phyloP scores from a whole-genome alignment of 2,113 vertebrate genomes.

The Amblyopsis rosae region DNA sequence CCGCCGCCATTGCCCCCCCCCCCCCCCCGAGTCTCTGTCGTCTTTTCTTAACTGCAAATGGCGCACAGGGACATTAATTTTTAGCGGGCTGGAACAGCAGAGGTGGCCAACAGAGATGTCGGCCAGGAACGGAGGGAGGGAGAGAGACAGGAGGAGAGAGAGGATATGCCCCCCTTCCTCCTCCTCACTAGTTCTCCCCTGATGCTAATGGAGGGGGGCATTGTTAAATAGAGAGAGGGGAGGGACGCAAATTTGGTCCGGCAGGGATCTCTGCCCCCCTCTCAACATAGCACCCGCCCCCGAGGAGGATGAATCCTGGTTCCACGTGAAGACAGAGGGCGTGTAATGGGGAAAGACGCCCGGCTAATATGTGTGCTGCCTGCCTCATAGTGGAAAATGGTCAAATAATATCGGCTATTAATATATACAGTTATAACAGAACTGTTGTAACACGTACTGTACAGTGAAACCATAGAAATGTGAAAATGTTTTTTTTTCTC shows the following conservation, averaged over 20 bases:
- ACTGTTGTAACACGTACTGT: too few relatives aligned
- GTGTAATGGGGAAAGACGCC: slow-evolving; percentile 36
- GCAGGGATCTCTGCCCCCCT: slow-evolving; percentile 51
- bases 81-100: slow-evolving; percentile 74
- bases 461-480: too few relatives aligned
- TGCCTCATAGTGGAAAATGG: background rate
- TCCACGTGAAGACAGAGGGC: slow-evolving; percentile 51
- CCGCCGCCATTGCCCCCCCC: slow-evolving; percentile 60
- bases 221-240: slow-evolving; percentile 71
- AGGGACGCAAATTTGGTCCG: slow-evolving; percentile 73
- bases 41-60: slow-evolving; percentile 81
- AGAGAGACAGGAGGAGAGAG: slow-evolving; percentile 21
- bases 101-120: slow-evolving; percentile 54
- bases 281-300: slow-evolving; percentile 20
- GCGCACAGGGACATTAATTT: slow-evolving; percentile 79
- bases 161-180: slow-evolving; percentile 1
- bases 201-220: slow-evolving; percentile 70
- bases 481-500: too few relatives aligned
- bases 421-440: too few relatives aligned
- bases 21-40: slow-evolving; percentile 69
- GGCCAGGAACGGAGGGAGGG: slow-evolving; percentile 25
- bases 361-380: background rate
- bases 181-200: slow-evolving; percentile 44
- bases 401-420: background rate
- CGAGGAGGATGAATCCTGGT: slow-evolving; percentile 47